Base-by-base conservation (phyloP, 2,888 invertebrate species). In the Platypus cylindrus region DNA sequence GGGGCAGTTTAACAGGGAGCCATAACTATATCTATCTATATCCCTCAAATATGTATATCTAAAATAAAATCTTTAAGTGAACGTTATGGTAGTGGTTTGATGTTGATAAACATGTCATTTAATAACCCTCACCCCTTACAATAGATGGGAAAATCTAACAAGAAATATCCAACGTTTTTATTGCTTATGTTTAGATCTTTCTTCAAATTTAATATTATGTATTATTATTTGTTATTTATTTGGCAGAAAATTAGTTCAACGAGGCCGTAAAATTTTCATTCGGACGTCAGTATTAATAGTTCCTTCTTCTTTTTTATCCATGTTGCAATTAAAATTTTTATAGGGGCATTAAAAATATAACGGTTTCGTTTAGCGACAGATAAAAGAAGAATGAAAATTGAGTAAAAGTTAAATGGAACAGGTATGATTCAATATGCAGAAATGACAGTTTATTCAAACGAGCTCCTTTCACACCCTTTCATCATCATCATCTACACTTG, bases 51-150 rank as follows among this genome's bases (percentile, higher is more conserved):
- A n/a, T n/a, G n/a, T n/a, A n/a, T n/a, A n/a, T n/a, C n/a, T n/a
- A n/a, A n/a, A n/a, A n/a, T n/a, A n/a, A n/a, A n/a, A n/a, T n/a
- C n/a, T n/a, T n/a, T n/a, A n/a, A n/a, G n/a, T n/a, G n/a, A n/a
- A n/a, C n/a, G n/a, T n/a, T n/a, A n/a, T n/a, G n/a, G n/a, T n/a
- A n/a, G n/a, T n/a, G n/a, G n/a, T n/a, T n/a, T n/a, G n/a, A n/a
- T n/a, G 47, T 50, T 49, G 50, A 50, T 50, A 50, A 50, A 50
- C 50, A 50, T 45, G 48, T 49, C 49, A 50, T 45, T 31, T 33
- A 32, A 32, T 36, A 41, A 41, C 45, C 45, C 41, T 35, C 32
- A n/a, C n/a, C n/a, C n/a, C n/a, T n/a, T n/a, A n/a, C n/a, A n/a
- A n/a, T n/a, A 17, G 34, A 45, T 45, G 45, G 40, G 45, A 47